phyloP scores from a whole-genome alignment of 2,797 vertebrate genomes.

The Enteromius fasciolatus region DNA sequence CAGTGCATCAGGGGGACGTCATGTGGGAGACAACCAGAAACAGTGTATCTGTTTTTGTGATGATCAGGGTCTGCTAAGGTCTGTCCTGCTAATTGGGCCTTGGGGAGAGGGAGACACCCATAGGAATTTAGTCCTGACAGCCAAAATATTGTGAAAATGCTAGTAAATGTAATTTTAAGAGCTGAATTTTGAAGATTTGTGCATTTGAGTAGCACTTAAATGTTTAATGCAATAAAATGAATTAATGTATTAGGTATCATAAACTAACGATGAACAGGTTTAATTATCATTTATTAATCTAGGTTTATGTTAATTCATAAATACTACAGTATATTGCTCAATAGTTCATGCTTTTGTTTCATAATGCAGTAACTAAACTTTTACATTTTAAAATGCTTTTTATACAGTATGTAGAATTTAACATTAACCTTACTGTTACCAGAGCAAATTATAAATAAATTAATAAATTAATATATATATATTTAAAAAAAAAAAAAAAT shows the following conservation, averaged over 20 bases:
- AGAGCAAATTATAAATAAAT: not conserved
- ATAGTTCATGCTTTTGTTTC: not conserved
- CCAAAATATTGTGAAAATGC: not conserved
- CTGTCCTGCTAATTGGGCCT: slow-evolving; percentile 5
- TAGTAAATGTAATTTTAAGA: not conserved
- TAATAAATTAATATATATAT: too few relatives aligned
- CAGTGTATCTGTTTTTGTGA: not conserved
- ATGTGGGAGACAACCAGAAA: not conserved
- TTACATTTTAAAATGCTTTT: not conserved
- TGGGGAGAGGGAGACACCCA: not conserved
- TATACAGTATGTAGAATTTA: not conserved
- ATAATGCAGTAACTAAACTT: not conserved
- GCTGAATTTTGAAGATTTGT: not conserved
- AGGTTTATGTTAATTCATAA: slow-evolving; percentile 6
- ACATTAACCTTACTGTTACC: not conserved
- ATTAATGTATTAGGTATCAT: not conserved
- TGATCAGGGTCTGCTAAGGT: not conserved
- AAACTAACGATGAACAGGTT: not conserved
- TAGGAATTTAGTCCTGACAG: not conserved
- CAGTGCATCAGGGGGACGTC: not conserved
- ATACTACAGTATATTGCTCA: not conserved
- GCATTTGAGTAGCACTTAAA: not conserved
- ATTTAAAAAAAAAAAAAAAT: too few relatives aligned
- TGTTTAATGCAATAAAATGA: not conserved
- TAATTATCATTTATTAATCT: not conserved